Conservation (phyloP, 2,888 invertebrate genomes). For the Allophyes oxyacanthae region DNA sequence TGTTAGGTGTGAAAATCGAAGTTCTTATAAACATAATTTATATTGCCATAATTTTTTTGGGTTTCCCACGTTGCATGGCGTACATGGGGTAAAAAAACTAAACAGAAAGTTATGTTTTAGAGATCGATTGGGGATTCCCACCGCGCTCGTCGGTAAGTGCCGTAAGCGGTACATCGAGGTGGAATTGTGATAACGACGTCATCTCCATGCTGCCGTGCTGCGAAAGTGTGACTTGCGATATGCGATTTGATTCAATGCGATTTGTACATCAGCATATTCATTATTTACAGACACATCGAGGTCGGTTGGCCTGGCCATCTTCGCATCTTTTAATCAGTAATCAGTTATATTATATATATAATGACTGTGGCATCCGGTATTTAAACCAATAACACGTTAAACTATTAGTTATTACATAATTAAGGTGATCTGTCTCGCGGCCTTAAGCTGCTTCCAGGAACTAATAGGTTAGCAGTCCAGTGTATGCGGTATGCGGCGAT, state of each 20-base stretch:
- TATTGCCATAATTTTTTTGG: constrained; percentile 22
- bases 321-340: not conserved
- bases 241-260: constrained; percentile 4
- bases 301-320: constrained; percentile 16
- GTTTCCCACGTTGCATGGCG: constrained; percentile 35
- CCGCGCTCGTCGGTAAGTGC: constrained; percentile 13
- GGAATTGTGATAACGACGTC: constrained; percentile 31
- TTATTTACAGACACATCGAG: not conserved
- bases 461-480: too few relatives aligned
- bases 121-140: constrained; percentile 52
- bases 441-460: not conserved
- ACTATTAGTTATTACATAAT: too few relatives aligned
- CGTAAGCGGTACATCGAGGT: constrained; percentile 18
- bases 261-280: constrained; percentile 8
- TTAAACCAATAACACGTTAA: not conserved
- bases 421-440: not conserved
- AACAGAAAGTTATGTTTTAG: constrained; percentile 46
- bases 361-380: not conserved
- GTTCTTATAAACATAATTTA: constrained; percentile 6
- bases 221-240: constrained; percentile 35
- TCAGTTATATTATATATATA: not conserved
- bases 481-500: too few relatives aligned
- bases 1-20: constrained; percentile 31
- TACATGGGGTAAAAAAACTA: constrained; percentile 17
- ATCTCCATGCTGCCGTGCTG: constrained; percentile 14